Percentiles rank a stretch among this genome's conserved stretches.
Evolutionary conservation across 1,140 invertebrate genomes (phyloP).

Genomic region (Hyposmocoma kahamanoa): DNA sequence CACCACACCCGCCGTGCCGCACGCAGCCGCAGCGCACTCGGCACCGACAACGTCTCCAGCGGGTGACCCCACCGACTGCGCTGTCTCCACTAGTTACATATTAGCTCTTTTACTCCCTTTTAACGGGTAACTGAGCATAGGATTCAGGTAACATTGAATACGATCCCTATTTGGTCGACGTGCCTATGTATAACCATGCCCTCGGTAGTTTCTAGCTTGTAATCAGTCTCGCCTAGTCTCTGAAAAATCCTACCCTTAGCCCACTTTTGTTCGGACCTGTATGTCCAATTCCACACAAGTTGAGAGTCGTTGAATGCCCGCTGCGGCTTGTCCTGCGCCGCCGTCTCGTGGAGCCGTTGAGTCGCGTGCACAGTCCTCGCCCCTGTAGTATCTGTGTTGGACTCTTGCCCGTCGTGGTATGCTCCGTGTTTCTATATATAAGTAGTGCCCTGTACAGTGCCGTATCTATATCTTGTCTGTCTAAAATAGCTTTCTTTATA

Average conservation of each 20-base stretch:
- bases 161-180: not conserved
- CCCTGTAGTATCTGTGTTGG: no score
- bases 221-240: not conserved
- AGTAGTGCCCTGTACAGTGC: no score
- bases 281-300: not conserved
- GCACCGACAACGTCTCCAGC: not conserved
- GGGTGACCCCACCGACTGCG: not conserved
- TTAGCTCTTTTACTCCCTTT: not conserved
- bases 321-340: not conserved
- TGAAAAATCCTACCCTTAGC: not conserved
- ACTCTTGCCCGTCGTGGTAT: no score
- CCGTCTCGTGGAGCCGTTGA: not conserved
- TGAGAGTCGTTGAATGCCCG: not conserved
- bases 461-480: no score
- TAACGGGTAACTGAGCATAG: not conserved
- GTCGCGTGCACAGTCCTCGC: not conserved
- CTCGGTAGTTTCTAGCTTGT: not conserved
- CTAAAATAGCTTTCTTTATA: no score
- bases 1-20: not conserved
- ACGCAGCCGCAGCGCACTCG: not conserved
- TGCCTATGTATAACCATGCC: not conserved
- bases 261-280: not conserved
- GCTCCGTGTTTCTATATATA: no score
- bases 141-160: not conserved
- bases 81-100: not conserved